These are phyloP conservation scores for Exaiptasia diaphana DNA, from an alignment of 64 coral and sea anemone species.

Conservation along the genomic window DNA sequence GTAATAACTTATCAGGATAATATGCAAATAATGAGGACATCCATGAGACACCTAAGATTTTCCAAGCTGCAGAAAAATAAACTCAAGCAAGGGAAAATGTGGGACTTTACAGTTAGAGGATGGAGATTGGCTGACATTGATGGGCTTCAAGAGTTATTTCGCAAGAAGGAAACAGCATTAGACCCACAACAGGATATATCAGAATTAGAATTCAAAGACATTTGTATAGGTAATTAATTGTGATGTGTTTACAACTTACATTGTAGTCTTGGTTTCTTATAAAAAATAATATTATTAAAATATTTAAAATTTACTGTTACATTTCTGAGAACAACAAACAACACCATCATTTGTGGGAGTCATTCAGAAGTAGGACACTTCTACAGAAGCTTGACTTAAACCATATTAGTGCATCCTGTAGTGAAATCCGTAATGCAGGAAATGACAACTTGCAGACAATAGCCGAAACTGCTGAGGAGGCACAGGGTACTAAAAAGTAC, in stretches of 20 bases:
- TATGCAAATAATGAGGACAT: slow-evolving; percentile 43
- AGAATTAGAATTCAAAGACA: not conserved
- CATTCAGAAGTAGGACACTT: not conserved
- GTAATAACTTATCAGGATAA: slow-evolving; percentile 47
- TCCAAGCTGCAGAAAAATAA: slow-evolving; percentile 39
- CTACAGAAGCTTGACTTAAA: not conserved
- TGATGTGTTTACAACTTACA: no score
- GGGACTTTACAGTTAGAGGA: slow-evolving; percentile 48
- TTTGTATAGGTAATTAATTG: not conserved
- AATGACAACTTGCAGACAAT: not conserved
- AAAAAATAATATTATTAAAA: not conserved
- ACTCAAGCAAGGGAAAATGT: slow-evolving; percentile 28
- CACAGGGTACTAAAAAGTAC: not conserved
- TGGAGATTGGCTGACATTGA: slow-evolving; percentile 21
- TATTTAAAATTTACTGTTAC: not conserved
- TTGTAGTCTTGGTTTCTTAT: no score
- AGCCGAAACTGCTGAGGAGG: not conserved
- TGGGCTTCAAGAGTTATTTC: slow-evolving; percentile 17
- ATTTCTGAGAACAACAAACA: not conserved
- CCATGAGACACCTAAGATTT: slow-evolving; percentile 22
- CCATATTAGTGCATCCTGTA: not conserved
- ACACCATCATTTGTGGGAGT: not conserved
- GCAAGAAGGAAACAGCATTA: not conserved
- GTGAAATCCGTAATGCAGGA: not conserved
- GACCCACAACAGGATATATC: not conserved